A percentile compares a stretch with the other conserved stretches of the same genome.
These are phyloP conservation scores for Amphipyra berbera DNA, from an alignment of 2,888 invertebrate genomes.

Conservation along the genomic window DNA sequence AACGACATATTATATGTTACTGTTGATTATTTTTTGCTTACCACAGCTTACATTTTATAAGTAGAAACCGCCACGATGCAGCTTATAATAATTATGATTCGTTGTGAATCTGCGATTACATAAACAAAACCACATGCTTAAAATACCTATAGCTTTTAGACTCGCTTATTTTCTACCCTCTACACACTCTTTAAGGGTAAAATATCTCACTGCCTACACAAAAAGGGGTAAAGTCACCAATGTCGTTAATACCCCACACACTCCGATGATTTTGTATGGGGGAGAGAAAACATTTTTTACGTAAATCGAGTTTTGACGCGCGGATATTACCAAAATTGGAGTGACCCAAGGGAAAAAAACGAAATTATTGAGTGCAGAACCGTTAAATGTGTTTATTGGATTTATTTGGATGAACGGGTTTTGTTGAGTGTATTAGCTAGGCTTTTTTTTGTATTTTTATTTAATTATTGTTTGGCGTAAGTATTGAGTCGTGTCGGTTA, in stretches of 20 bases:
- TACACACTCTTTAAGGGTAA: conserved; percentile 30
- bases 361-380: conserved; percentile 80
- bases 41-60: too few species aligned
- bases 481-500: background rate
- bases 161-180: conserved; percentile 26
- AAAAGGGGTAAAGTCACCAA: conserved; percentile 66
- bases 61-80: too few species aligned
- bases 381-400: conserved; percentile 80
- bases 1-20: too few species aligned
- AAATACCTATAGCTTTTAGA: conserved; percentile 2
- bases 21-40: too few species aligned
- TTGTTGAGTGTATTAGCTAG: conserved; percentile 64
- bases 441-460: conserved; percentile 45
- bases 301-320: conserved; percentile 84
- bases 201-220: conserved; percentile 40
- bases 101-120: too few species aligned
- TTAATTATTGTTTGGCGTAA: conserved; percentile 17
- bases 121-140: conserved; percentile 3
- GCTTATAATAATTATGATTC: too few species aligned
- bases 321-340: conserved; percentile 83
- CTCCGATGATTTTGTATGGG: conserved; percentile 73
- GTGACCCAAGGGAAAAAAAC: conserved; percentile 80
- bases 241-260: conserved; percentile 80
- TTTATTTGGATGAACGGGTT: conserved; percentile 74
- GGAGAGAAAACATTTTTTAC: conserved; percentile 77